Evolutionary conservation across 2,888 invertebrate species (phyloP).

Genomic region (Zaprionus lineosus): DNA sequence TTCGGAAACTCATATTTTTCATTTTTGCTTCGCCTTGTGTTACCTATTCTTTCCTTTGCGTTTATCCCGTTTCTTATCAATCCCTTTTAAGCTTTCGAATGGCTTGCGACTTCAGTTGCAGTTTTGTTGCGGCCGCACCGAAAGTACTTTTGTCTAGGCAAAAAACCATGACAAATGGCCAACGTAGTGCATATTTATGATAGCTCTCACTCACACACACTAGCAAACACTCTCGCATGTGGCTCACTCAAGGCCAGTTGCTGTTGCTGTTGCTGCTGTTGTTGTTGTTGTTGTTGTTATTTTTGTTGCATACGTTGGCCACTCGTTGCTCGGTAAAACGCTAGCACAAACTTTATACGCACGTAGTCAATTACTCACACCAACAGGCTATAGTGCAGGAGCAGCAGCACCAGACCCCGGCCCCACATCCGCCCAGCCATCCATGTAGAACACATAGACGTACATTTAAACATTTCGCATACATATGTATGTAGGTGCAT

Average conservation of each 20-base stretch:
- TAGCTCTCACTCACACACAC: constrained; percentile 26
- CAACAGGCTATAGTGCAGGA: constrained; percentile 30
- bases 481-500: constrained; percentile 24
- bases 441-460: constrained; percentile 20
- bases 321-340: constrained; percentile 58
- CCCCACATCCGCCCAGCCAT: constrained; percentile 28
- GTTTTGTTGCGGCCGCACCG: constrained; percentile 33
- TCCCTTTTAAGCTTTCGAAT: constrained; percentile 62
- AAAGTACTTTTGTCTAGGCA: constrained; percentile 25
- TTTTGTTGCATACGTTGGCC: constrained; percentile 40
- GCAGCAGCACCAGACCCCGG: constrained; percentile 15
- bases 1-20: too few species aligned
- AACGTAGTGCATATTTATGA: constrained; percentile 74
- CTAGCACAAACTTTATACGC: constrained; percentile 75
- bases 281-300: constrained; percentile 17
- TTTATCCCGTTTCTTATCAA: constrained; percentile 49
- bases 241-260: neutral
- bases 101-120: constrained; percentile 21
- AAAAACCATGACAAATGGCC: constrained; percentile 69
- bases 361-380: constrained; percentile 77
- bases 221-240: constrained; percentile 10
- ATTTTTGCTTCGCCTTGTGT: neutral
- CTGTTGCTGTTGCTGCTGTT: too few species aligned
- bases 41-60: constrained; percentile 10
- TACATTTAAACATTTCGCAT: too few species aligned